Evolutionary conservation across 2,888 invertebrate genomes (phyloP), one percentile per base, ranked within the genome.

Genomic region (Drosophila mulleri): DNA sequence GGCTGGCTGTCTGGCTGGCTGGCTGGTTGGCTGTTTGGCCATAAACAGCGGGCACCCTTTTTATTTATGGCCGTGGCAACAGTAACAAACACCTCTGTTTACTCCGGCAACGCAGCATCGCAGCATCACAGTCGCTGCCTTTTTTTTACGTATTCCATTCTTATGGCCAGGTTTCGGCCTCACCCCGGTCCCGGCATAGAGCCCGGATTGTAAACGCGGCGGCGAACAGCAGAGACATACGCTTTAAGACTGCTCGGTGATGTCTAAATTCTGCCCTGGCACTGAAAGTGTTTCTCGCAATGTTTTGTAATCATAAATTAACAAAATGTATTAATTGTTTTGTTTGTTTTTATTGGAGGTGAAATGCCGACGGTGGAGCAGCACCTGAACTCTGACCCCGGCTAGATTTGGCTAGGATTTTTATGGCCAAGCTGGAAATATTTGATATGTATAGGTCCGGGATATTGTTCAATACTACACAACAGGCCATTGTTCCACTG

Each of bases 291-390:
- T 88, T 82, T 87, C 82, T 82, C 82, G 87, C 83, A 83, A 86
- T 86, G 83, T 88, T 87, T 88, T 89, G 83, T 81, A 86, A 86
- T 90, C 91, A 90, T 91, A 91, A 91, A 91, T 91, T 90, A 90
- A 90, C 90, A 89, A 89, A 90, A 89, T 90, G 83, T 83, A 88
- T 91, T 91, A 91, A 91, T 91, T 89, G 90, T 85, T 89, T 88
- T 88, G 89, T 89, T 84, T 83, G 80, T 77, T 80, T 89, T 90
- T 91, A 84, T 89, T 86, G 85, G 88, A 88, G 70, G 78, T 35
- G 56, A 52, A 73, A 80, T 74, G 89, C 85, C 89, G 85, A 80
- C 85, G 69, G 48, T 63, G 62, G 44, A 12, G 45, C 48, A 44
- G 29, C 50, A 62, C 44, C 41, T 45, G 20, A 67, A 72, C 59